phyloP scores from a whole-genome alignment of 2,888 invertebrate species.

The Pedicia rivosa region DNA sequence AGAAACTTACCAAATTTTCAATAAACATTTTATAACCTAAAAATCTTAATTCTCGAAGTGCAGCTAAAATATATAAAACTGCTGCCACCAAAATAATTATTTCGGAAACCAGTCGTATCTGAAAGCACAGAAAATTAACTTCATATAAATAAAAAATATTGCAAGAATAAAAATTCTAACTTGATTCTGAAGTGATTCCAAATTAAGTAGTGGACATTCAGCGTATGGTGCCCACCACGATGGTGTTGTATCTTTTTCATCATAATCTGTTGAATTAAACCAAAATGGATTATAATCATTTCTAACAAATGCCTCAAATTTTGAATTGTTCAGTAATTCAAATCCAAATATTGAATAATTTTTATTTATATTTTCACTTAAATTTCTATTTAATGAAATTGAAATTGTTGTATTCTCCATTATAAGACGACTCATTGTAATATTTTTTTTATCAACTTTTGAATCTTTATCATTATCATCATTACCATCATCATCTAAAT shows the following conservation, averaged over 20 bases:
- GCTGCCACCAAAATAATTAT: constrained; percentile 66
- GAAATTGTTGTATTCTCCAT: neutral
- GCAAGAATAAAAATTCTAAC: too few relatives aligned
- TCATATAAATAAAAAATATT: neutral
- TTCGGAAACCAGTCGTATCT: constrained; percentile 64
- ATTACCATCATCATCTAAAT: constrained; percentile 22
- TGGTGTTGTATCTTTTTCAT: constrained; percentile 19
- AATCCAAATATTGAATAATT: too few relatives aligned
- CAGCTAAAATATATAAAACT: constrained; percentile 66
- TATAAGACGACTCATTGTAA: neutral
- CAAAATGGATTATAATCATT: constrained; percentile 21
- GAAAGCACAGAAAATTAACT: constrained; percentile 16
- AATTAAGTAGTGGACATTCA: constrained; percentile 28
- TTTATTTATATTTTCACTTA: too few relatives aligned
- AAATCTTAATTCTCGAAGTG: constrained; percentile 76
- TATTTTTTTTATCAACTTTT: constrained; percentile 10
- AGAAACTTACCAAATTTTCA: constrained; percentile 69
- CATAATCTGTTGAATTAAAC: constrained; percentile 26
- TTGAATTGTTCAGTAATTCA: neutral
- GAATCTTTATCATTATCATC: constrained; percentile 13
- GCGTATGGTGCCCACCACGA: constrained; percentile 28
- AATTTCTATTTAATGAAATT: too few relatives aligned
- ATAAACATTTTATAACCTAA: constrained; percentile 88
- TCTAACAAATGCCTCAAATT: neutral
- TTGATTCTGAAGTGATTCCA: constrained; percentile 16